Percentiles rank a stretch among this genome's conserved stretches.
phyloP scores from a whole-genome alignment of 2,888 invertebrate species.

The Prosapia bicincta region DNA sequence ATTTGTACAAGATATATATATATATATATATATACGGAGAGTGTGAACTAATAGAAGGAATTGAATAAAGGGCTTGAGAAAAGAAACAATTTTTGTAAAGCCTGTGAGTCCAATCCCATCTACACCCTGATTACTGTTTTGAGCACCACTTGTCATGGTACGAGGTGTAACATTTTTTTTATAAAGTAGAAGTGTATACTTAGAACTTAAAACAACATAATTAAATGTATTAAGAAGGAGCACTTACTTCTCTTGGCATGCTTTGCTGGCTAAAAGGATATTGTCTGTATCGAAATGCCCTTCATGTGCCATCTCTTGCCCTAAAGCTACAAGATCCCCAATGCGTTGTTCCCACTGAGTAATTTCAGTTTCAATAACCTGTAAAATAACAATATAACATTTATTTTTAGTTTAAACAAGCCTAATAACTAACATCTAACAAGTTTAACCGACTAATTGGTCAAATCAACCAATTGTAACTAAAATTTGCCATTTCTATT shows the following conservation, averaged over 20 bases:
- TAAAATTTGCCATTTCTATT: no score
- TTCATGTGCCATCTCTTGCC: conserved; percentile 86
- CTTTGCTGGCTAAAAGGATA: conserved; percentile 74
- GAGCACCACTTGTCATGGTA: neutral
- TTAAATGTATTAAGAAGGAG: conserved; percentile 6
- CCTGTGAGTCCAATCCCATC: no score
- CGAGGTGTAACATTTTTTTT: neutral
- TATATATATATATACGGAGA: no score
- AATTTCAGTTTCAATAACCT: conserved; percentile 81
- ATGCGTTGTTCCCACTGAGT: conserved; percentile 79
- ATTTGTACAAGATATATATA: no score
- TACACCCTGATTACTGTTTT: neutral
- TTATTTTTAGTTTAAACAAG: no score
- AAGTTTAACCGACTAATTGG: no score
- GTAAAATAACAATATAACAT: conserved; percentile 10
- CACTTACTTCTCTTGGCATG: conserved; percentile 61
- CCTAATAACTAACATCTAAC: no score
- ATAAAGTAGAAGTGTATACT: neutral
- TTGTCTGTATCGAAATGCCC: conserved; percentile 93
- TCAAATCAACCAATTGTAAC: no score
- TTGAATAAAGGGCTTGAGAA: no score
- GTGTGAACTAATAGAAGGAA: no score
- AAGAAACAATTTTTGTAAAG: no score
- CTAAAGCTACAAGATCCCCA: conserved; percentile 69
- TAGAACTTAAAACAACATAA: conserved; percentile 15